These are phyloP conservation scores for Tuberolachnus salignus DNA, from an alignment of 2,888 invertebrate genomes.

Conservation along the genomic window DNA sequence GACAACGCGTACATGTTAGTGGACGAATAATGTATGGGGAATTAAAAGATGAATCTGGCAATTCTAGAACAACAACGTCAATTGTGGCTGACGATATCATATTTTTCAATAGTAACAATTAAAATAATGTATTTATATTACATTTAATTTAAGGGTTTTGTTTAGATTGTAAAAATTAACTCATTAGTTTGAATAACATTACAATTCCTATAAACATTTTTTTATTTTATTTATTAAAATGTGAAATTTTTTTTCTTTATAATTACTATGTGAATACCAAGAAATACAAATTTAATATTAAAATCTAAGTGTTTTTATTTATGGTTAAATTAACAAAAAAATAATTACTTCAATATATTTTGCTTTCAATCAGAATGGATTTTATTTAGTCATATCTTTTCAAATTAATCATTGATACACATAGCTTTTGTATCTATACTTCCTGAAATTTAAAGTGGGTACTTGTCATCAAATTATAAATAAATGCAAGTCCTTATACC, in stretches of 20 bases:
- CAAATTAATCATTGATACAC: no score
- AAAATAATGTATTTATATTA: neutral
- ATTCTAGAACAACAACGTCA: conserved; percentile 74
- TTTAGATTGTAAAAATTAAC: conserved; percentile 12
- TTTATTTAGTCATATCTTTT: no score
- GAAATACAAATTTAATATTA: no score
- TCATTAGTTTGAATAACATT: neutral
- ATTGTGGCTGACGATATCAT: conserved; percentile 87
- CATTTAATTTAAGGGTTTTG: conserved; percentile 11
- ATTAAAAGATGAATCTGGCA: conserved; percentile 78
- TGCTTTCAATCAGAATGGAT: no score
- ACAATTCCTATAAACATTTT: neutral
- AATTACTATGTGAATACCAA: neutral
- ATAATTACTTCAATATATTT: no score
- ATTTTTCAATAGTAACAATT: conserved; percentile 67
- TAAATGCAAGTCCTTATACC: no score
- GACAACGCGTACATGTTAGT: conserved; percentile 81
- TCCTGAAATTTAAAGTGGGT: no score
- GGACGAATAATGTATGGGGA: conserved; percentile 86
- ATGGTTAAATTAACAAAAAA: no score
- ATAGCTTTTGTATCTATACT: no score
- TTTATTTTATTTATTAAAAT: neutral
- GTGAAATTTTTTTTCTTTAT: neutral
- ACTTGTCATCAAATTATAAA: no score
- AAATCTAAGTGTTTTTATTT: no score